Base-by-base conservation (phyloP, 2,113 vertebrate species). In the Carettochelys insculpta region DNA sequence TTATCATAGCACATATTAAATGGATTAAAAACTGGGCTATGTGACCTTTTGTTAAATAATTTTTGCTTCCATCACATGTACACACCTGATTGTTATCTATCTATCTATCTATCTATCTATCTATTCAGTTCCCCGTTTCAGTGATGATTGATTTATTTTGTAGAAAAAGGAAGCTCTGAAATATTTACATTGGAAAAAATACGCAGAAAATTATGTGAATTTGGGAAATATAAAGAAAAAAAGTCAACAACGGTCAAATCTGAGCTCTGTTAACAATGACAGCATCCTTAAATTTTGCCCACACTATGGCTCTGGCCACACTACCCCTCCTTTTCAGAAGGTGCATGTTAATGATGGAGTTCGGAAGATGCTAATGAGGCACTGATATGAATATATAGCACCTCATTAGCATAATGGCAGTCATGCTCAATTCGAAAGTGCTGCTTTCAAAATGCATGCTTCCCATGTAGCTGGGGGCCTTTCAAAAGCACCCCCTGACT, bases 1-100 rank as follows among this genome's bases (percentile, higher is more conserved):
- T n/a, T 61, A 61, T 14, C 31, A 38, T 38, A 14, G 34, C 61
- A 65, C 9, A 38, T 38, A 65, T 65, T 20, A 38, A 38, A 38
- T 65, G 34, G 61, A 38, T 65, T 65, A 22, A 65, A 65, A 65
- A 65, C 61, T 65, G 61, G 61, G 16, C 4, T 38, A 16, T 65
- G 4, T 65, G 38, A 65, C 34, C 91, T 97, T 95, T 94, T 93
- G 90, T 96, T 95, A 96, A 95, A 94, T 93, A 86, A 27, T 83
- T 91, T 89, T 95, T 87, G 92, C 10, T 88, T 92, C 76, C 80
- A 90, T 90, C 88, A 89, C 71, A 84, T 82, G 81, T 31, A 90
- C 54, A 41, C 5, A 92, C 91, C 31, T 77, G 20, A 8, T 89
- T 95, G 77, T 95, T 95, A 88, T 93, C 95, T 34, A 95, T 94